Conservation (phyloP, 1,140 invertebrate species). For the Penaeus chinensis region DNA sequence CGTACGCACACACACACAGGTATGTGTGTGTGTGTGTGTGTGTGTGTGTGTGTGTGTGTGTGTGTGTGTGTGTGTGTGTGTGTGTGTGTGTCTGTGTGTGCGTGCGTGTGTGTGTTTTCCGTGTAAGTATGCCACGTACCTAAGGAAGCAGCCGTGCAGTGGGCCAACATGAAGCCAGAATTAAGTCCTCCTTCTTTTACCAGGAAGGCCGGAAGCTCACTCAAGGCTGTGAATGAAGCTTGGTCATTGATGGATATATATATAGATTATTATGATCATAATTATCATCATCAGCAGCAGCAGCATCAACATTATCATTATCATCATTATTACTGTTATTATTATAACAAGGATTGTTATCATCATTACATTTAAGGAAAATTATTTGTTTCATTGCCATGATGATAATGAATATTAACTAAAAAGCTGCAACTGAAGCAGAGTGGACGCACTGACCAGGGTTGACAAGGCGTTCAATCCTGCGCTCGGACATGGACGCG, state of each 20-base stretch:
- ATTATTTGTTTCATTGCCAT: too few relatives aligned
- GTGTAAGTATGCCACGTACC: conserved; percentile 68
- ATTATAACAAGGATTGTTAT: too few relatives aligned
- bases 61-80: too few relatives aligned
- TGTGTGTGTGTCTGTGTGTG: too few relatives aligned
- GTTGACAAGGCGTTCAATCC: conserved; percentile 79
- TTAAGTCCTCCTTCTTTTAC: conserved; percentile 80
- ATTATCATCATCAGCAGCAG: too few relatives aligned
- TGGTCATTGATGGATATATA: background rate
- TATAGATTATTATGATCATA: too few relatives aligned
- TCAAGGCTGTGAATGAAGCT: conserved; percentile 70
- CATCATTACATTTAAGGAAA: too few relatives aligned
- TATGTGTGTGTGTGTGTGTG: too few relatives aligned
- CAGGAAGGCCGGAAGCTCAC: conserved; percentile 79
- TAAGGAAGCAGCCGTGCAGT: conserved; percentile 79
- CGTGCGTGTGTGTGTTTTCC: background rate
- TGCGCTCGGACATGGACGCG: conserved; percentile 79
- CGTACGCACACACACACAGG: background rate
- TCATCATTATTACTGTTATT: too few relatives aligned
- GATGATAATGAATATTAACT: background rate
- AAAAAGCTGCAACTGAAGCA: background rate
- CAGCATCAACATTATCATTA: too few relatives aligned
- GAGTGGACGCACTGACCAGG: conserved; percentile 70
- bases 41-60: too few relatives aligned
- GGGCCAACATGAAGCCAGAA: conserved; percentile 83